Evolutionary conservation across 2,797 vertebrate genomes (phyloP).

Genomic region (Orientallactaga sibirica): DNA sequence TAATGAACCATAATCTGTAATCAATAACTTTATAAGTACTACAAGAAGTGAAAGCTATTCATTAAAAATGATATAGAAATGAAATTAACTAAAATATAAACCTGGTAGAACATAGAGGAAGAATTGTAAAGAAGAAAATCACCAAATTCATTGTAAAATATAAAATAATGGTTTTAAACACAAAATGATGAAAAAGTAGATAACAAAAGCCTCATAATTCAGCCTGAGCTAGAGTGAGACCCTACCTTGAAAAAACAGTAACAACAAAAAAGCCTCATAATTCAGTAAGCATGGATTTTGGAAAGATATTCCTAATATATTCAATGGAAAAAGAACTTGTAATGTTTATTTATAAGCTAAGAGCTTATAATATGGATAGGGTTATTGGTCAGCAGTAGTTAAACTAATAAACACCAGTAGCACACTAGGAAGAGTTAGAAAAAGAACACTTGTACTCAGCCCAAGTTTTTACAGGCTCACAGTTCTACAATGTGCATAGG

Average conservation of each 20-base stretch:
- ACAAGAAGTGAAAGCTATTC: neutral
- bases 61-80: neutral
- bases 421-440: neutral
- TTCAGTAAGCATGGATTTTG: neutral
- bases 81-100: neutral
- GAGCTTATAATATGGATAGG: neutral
- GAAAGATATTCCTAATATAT: neutral
- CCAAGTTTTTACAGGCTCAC: neutral
- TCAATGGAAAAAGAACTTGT: neutral
- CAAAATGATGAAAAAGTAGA: neutral
- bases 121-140: neutral
- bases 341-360: neutral
- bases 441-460: neutral
- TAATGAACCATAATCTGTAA: neutral
- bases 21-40: neutral
- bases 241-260: too few species aligned
- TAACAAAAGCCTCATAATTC: neutral
- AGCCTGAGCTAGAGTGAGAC: too few species aligned
- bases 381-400: neutral
- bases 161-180: neutral
- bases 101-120: neutral
- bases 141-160: neutral
- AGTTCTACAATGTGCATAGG: neutral
- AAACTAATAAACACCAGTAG: neutral
- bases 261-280: neutral